These are phyloP conservation scores for Hydrocynus forskahlii DNA, from an alignment of 2,797 vertebrate genomes.

Conservation along the genomic window DNA sequence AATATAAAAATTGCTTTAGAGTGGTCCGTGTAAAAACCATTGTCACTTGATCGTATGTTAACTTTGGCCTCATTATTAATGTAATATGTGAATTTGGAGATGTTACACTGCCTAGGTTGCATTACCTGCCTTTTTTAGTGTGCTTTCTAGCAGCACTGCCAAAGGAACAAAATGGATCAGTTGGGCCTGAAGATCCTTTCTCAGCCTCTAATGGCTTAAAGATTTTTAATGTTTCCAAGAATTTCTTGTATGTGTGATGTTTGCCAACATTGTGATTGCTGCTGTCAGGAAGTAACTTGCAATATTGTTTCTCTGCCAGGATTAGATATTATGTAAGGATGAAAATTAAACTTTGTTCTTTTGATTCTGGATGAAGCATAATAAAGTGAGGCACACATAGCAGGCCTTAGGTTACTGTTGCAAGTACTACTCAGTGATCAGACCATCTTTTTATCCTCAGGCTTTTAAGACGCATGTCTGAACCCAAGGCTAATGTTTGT, in stretches of 20 bases:
- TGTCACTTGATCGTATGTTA: slow-evolving; percentile 26
- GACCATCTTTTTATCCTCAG: slow-evolving; percentile 2
- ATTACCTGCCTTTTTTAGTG: slow-evolving; percentile 17
- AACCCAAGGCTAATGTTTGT: slow-evolving; percentile 6
- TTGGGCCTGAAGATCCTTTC: not conserved
- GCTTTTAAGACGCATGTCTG: slow-evolving; percentile 6
- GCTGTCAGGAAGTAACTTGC: slow-evolving; percentile 6
- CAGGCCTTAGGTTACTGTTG: not conserved
- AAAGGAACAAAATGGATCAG: slow-evolving; percentile 1
- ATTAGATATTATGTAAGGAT: slow-evolving; percentile 57
- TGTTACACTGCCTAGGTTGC: slow-evolving; percentile 12
- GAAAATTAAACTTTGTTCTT: slow-evolving; percentile 53
- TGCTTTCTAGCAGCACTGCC: slow-evolving; percentile 6
- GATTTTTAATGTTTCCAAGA: not conserved
- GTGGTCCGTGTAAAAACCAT: not conserved
- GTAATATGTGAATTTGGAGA: slow-evolving; percentile 40
- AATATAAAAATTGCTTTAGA: not conserved
- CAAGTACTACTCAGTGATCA: not conserved
- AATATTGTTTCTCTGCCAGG: slow-evolving; percentile 44
- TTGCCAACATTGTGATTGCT: slow-evolving; percentile 17
- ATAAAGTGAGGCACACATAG: not conserved
- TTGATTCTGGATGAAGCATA: not conserved
- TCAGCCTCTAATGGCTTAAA: slow-evolving; percentile 1
- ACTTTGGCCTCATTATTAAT: not conserved
- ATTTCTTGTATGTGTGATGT: slow-evolving; percentile 2